Base-by-base conservation (phyloP, 2,888 invertebrate species). In the Eueremaeus valkanovi region DNA sequence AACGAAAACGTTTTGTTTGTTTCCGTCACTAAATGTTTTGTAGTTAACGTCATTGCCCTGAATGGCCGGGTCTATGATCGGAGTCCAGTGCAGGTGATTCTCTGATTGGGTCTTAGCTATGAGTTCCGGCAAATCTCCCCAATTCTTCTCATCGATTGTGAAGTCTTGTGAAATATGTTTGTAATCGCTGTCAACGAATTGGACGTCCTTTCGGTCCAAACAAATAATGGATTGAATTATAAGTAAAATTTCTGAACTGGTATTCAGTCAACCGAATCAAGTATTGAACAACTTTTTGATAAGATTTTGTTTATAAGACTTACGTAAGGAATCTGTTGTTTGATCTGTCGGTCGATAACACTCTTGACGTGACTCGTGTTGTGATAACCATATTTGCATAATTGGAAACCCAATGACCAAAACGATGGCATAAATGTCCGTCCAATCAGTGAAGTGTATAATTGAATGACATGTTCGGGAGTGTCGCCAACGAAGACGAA, bases 361-460 rank as follows among this genome's bases (percentile, higher is more conserved):
- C n/a, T n/a, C n/a, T n/a, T n/a, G n/a, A n/a, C n/a, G n/a, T n/a
- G 88, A 75, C 90, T 81, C 27, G 87, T 86, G 73, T 87, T 86
- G 81, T n/a, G n/a, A n/a, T n/a, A n/a, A n/a, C 90, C 89, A 81
- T 80, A 82, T n/a, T 81, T 77, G 86, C 92, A 91, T 40, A 94
- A 85, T 84, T 94, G 94, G 83, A 92, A 94, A 0, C 94, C 95
- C 0, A 94, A 86, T 0, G 90, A 86, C 94, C 94, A 95, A 82
- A 91, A 92, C 0, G 94, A 92, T 0, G 93, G 93, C 87, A 94
- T 87, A 81, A 88, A 87, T 0, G 93, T 92, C 76, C 87, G 85
- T 0, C 93, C 93, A 16, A 93, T 86, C 5, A 90, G 81, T 76
- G 86, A 86, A 0, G 89, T 87, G 81, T 90, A 91, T 11, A 75